A percentile compares a stretch with the other conserved stretches of the same genome.
Conservation (phyloP, 2,888 invertebrate species). For the Oeneis ivallda region DNA sequence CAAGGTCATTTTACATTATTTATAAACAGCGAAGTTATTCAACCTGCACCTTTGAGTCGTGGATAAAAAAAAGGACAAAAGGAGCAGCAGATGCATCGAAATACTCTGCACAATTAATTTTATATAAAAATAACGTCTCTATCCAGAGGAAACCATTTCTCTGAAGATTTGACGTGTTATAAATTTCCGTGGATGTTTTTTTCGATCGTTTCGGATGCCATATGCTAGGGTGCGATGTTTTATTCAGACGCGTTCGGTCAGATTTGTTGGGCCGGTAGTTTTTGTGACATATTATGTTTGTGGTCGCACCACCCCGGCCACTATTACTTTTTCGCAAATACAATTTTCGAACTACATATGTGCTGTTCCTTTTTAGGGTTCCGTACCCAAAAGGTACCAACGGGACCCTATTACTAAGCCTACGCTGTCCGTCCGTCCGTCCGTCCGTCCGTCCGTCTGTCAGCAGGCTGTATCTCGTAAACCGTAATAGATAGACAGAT, state of each 20-base stretch:
- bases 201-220: conserved; percentile 54
- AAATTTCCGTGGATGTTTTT: conserved; percentile 72
- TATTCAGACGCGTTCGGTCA: conserved; percentile 47
- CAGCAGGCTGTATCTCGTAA: too few relatives aligned
- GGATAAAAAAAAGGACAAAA: conserved; percentile 44
- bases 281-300: conserved; percentile 32
- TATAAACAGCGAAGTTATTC: conserved; percentile 30
- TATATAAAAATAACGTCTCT: conserved; percentile 74
- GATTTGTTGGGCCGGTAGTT: conserved; percentile 40
- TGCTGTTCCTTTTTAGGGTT: background rate
- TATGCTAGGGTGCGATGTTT: conserved; percentile 56
- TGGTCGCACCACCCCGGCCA: conserved; percentile 15
- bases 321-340: conserved; percentile 16
- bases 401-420: too few relatives aligned
- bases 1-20: conserved; percentile 37
- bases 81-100: conserved; percentile 73
- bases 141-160: conserved; percentile 78
- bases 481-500: too few relatives aligned
- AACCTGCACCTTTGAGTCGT: conserved; percentile 37
- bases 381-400: too few relatives aligned
- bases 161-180: conserved; percentile 77
- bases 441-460: too few relatives aligned
- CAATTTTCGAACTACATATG: background rate
- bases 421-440: too few relatives aligned
- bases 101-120: conserved; percentile 74